Evolutionary conservation across 2,797 vertebrate genomes (phyloP).

Genomic region (Lacerta viridis): DNA sequence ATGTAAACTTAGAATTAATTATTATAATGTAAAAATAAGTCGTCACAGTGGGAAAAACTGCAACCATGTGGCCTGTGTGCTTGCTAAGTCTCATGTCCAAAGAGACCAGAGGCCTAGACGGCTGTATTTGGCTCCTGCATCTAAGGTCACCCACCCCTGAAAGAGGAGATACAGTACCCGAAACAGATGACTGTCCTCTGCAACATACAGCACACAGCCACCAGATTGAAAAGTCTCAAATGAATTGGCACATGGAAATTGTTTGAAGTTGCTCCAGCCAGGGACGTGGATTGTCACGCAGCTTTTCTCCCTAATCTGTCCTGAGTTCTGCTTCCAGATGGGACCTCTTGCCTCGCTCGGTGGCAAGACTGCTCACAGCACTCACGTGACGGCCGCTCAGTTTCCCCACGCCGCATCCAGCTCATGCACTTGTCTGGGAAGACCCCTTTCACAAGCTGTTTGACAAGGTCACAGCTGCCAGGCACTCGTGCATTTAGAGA

Average conservation of each 20-base stretch:
- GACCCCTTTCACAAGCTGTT: conserved; percentile 22
- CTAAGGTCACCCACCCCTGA: too few relatives aligned
- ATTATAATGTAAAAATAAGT: not conserved
- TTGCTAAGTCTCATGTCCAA: not conserved
- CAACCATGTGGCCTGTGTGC: not conserved
- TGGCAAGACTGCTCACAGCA: not conserved
- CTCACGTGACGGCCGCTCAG: not conserved
- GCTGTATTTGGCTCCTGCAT: too few relatives aligned
- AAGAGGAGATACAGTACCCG: not conserved
- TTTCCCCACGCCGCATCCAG: not conserved
- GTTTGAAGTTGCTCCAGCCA: conserved; percentile 48
- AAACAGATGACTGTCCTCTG: not conserved
- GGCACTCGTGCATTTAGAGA: conserved; percentile 7
- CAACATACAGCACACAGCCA: not conserved
- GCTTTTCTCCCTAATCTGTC: not conserved
- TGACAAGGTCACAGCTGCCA: conserved; percentile 59
- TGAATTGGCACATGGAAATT: rapidly evolving
- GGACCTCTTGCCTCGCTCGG: conserved; percentile 31
- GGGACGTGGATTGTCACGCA: not conserved
- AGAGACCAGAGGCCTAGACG: too few relatives aligned
- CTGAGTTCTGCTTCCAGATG: conserved; percentile 20
- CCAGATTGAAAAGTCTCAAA: not conserved
- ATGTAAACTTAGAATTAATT: not conserved
- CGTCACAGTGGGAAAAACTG: not conserved
- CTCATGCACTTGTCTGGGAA: conserved; percentile 61